These are phyloP conservation scores for Chunga burmeisteri DNA, from an alignment of 2,113 vertebrate species.

Conservation along the genomic window DNA sequence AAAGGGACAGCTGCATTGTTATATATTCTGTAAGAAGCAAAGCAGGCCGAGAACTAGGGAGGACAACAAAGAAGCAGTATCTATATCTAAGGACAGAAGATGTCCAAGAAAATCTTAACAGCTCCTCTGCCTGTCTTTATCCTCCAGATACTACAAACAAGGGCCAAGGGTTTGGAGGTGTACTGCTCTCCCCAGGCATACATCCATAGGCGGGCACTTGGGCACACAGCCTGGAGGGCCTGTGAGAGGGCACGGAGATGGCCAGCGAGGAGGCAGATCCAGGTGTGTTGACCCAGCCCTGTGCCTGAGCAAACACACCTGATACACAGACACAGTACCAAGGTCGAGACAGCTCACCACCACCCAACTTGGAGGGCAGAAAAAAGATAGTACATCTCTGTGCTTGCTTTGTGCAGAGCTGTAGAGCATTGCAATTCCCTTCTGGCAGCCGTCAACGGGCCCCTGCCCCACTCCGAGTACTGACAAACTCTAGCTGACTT, in stretches of 20 bases:
- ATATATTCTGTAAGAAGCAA: not conserved
- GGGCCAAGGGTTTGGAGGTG: not conserved
- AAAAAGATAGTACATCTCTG: not conserved
- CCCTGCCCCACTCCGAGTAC: not conserved
- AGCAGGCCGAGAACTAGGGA: not conserved
- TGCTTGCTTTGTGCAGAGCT: not conserved
- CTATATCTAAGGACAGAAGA: not conserved
- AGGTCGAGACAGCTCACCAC: fast-evolving
- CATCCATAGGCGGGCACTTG: not conserved
- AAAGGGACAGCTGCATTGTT: not conserved
- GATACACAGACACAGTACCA: fast-evolving
- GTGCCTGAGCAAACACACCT: not conserved
- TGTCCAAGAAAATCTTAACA: not conserved
- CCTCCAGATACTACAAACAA: not conserved
- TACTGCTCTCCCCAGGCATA: not conserved
- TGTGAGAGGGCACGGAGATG: not conserved
- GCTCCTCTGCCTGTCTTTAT: not conserved
- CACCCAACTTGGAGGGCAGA: not conserved
- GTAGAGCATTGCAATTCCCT: not conserved
- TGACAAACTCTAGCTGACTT: not conserved
- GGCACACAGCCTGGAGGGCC: not conserved
- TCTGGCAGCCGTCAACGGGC: not conserved
- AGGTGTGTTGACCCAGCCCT: not conserved
- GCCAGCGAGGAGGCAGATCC: not conserved
- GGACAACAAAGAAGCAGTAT: not conserved